A percentile compares a stretch with the other conserved stretches of the same genome.
These are phyloP conservation scores for Caenorhabditis doughertyi DNA, from an alignment of 2,888 invertebrate species.

Conservation along the genomic window DNA sequence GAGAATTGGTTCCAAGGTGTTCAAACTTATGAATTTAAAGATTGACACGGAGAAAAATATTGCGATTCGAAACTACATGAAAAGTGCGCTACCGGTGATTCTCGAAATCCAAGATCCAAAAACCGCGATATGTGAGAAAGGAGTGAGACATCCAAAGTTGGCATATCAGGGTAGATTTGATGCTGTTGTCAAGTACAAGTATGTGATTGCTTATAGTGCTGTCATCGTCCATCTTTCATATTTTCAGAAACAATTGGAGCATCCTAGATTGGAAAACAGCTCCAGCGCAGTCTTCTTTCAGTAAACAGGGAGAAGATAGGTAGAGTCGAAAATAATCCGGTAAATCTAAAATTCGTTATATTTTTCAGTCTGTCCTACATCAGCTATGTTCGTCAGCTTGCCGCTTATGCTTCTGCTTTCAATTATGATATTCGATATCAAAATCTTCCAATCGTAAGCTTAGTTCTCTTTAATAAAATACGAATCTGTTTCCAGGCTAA, in stretches of 20 bases:
- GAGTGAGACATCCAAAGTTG: constrained; percentile 39
- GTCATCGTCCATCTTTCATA: neutral
- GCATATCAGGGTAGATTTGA: constrained; percentile 64
- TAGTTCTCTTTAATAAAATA: too few species aligned
- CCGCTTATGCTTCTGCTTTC: constrained; percentile 62
- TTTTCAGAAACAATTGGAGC: constrained; percentile 33
- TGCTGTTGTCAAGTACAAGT: constrained; percentile 53
- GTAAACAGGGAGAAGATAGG: constrained; percentile 51
- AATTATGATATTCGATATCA: constrained; percentile 43
- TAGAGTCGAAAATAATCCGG: neutral
- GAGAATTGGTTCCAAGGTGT: constrained; percentile 6
- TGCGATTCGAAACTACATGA: constrained; percentile 41
- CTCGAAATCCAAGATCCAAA: constrained; percentile 38
- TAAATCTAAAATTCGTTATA: neutral
- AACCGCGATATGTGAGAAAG: constrained; percentile 29
- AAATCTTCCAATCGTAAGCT: constrained; percentile 14
- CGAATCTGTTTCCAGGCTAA: constrained; percentile 14
- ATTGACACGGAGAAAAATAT: constrained; percentile 37
- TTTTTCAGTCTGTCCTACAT: constrained; percentile 39
- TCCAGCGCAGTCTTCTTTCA: constrained; percentile 46
- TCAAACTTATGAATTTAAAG: constrained; percentile 7
- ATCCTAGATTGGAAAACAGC: constrained; percentile 63
- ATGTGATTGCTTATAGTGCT: neutral
- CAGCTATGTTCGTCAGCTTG: constrained; percentile 45
- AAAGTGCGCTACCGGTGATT: constrained; percentile 49